A percentile compares a stretch with the other conserved stretches of the same genome.
Conservation (phyloP, 2,797 vertebrate genomes). For the Miichthys miiuy region DNA sequence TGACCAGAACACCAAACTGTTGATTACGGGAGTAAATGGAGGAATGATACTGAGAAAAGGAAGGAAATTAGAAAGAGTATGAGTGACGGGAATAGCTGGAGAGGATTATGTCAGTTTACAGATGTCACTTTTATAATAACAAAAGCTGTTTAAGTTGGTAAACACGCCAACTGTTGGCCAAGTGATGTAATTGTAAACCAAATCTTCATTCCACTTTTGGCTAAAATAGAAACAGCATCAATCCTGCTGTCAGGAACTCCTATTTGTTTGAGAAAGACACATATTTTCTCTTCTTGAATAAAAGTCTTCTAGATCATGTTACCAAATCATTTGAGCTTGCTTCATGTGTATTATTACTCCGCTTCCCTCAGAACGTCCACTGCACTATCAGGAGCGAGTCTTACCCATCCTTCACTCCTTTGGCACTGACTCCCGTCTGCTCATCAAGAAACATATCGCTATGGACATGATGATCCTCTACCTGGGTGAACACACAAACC, state of each 20-base stretch:
- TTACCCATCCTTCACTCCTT: conserved; percentile 91
- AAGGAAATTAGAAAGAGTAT: background rate
- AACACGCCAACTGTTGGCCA: background rate
- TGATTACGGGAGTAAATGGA: background rate
- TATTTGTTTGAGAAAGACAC: background rate
- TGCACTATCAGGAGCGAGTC: conserved; percentile 93
- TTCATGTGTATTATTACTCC: conserved; percentile 4
- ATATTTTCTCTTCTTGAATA: background rate
- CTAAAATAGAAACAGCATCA: background rate
- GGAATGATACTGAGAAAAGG: background rate
- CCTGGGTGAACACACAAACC: conserved; percentile 83
- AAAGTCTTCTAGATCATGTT: background rate
- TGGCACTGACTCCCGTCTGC: conserved; percentile 89
- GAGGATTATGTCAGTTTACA: conserved; percentile 1
- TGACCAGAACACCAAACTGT: background rate
- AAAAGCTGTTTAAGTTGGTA: background rate
- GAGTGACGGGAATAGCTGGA: conserved; percentile 4
- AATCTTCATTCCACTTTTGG: background rate
- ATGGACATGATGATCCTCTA: conserved; percentile 93
- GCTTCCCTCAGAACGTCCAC: conserved; percentile 87
- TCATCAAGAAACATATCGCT: conserved; percentile 90
- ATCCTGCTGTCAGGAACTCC: background rate
- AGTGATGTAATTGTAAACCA: background rate
- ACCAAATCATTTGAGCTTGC: background rate
- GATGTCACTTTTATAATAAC: background rate